Conservation (phyloP, 2,113 vertebrate genomes). For the Callionymus lyra region DNA sequence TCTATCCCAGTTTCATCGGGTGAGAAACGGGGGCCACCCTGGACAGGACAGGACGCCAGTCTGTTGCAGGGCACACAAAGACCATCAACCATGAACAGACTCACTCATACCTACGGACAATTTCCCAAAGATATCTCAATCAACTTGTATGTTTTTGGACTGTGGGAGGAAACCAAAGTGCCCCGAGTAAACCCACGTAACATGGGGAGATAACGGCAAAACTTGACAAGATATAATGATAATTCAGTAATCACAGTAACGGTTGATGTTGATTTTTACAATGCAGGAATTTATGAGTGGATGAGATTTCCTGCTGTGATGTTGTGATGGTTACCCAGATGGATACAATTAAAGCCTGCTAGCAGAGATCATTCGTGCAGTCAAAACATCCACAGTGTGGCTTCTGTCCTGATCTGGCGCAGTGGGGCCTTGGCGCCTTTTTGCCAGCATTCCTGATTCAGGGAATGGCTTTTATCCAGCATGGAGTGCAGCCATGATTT, state of each 20-base stretch:
- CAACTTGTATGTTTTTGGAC: too few relatives aligned
- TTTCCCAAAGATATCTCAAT: too few relatives aligned
- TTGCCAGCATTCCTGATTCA: constrained; percentile 17
- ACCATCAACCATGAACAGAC: too few relatives aligned
- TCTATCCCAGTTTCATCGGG: too few relatives aligned
- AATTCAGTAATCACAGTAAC: neutral
- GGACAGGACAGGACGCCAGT: too few relatives aligned
- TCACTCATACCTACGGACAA: too few relatives aligned
- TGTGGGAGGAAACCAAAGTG: too few relatives aligned
- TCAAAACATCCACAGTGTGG: constrained; percentile 1
- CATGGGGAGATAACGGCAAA: too few relatives aligned
- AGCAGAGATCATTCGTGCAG: constrained; percentile 4
- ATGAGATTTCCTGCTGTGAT: constrained; percentile 5
- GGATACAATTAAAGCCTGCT: constrained; percentile 12
- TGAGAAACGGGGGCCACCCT: too few relatives aligned
- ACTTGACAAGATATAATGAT: too few relatives aligned
- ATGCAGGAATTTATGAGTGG: constrained; percentile 6
- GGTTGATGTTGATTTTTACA: neutral
- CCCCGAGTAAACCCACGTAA: too few relatives aligned
- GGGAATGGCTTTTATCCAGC: constrained; percentile 17
- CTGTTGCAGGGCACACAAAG: too few relatives aligned
- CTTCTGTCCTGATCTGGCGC: constrained; percentile 19
- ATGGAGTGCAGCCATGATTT: constrained; percentile 18
- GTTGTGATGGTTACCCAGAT: constrained; percentile 14
- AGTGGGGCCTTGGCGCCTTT: neutral